These are phyloP conservation scores for Pipistrellus pipistrellus DNA, from an alignment of 2,797 vertebrate species.

Conservation along the genomic window DNA sequence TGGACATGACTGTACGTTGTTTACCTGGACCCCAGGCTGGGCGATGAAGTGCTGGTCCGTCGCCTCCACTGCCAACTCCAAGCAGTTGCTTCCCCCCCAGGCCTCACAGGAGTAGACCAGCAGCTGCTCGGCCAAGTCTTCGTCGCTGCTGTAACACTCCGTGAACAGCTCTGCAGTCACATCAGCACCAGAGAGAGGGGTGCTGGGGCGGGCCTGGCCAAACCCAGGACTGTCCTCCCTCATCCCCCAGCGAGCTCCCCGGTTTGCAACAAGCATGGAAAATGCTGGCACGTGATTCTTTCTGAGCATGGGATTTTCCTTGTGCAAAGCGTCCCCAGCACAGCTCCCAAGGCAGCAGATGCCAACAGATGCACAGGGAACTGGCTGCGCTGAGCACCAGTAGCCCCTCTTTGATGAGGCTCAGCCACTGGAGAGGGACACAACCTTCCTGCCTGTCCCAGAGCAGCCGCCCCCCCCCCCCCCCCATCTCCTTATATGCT, in stretches of 20 bases:
- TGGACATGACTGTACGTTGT: rapidly evolving
- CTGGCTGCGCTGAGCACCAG: rapidly evolving
- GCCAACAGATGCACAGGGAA: rapidly evolving
- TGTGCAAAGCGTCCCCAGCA: rapidly evolving
- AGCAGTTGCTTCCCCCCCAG: constrained; percentile 90
- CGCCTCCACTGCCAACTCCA: constrained; percentile 91
- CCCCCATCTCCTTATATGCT: neutral
- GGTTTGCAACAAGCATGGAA: rapidly evolving
- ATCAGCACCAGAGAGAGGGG: neutral
- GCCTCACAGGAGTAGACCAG: constrained; percentile 91
- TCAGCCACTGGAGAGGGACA: neutral
- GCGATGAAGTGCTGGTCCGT: constrained; percentile 91
- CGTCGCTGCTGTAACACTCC: constrained; percentile 90
- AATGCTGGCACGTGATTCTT: rapidly evolving
- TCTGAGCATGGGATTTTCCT: rapidly evolving
- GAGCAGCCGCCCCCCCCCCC: neutral
- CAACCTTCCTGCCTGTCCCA: neutral
- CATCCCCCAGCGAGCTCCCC: rapidly evolving
- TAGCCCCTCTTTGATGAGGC: rapidly evolving
- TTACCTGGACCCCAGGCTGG: constrained; percentile 92
- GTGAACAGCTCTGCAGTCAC: constrained; percentile 89
- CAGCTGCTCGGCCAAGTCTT: constrained; percentile 89
- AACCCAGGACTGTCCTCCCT: rapidly evolving
- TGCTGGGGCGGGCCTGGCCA: neutral
- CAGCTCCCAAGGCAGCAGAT: neutral